Evolutionary conservation across 64 coral and sea anemone genomes (phyloP), one percentile per base, ranked within the genome.

Genomic region (Stylophora pistillata): DNA sequence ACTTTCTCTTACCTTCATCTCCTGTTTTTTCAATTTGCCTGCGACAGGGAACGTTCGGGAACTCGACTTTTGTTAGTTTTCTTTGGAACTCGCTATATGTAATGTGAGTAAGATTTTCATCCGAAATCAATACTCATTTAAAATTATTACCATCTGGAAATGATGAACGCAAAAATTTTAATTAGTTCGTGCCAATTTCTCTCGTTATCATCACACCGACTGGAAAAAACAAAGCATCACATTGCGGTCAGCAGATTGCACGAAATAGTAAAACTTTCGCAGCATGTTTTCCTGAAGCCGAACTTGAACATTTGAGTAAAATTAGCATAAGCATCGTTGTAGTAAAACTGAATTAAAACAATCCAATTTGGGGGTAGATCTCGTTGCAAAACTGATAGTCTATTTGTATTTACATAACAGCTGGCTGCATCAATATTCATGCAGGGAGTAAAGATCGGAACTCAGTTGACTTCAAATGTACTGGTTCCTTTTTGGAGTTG

Each of bases 81-180:
- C 37, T 47, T 47, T 47, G 37, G 37, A 47, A 47, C 37, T 47
- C 7, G 7, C 37, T 47, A 7, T 47, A 47, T 47, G 9, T 25
- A 11, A 26, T 68, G 10, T 68, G 23, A 68, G 26, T 68, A 25
- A 26, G 64, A 12, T n/a, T 2, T 27, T 68, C 64, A 68, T 21
- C 12, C 9, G n/a, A 11, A 26, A 12, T 26, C 23, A 21, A 68
- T 68, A 68, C 25, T 68, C 2, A 68, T 26, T 68, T 68, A 21
- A 68, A 27, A 27, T 53, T 15, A 26, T 84, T 60, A 69, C 66
- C 80, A 84, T 60, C 32, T 84, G 80, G 58, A 12, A 68, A 68
- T 53, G 16, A 13, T 23, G 47, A 68, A 41, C 30, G 26, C 31
- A 84, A 53, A 68, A 28, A 9, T 10, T 84, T 53, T 69, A 84